These are phyloP conservation scores for Callorhinus ursinus DNA, from an alignment of 2,113 vertebrate genomes.

Conservation along the genomic window DNA sequence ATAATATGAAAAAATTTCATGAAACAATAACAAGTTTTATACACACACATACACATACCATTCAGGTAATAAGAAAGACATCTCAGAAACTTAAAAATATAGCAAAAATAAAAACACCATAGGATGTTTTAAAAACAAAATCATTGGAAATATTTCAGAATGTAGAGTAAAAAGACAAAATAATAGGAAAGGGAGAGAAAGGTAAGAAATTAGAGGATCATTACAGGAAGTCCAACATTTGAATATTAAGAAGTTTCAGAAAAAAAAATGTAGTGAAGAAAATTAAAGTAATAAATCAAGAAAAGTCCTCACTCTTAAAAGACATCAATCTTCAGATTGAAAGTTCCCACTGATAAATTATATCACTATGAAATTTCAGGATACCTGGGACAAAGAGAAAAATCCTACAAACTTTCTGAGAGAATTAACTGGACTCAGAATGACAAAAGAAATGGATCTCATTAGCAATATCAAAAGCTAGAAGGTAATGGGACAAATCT, in stretches of 20 bases:
- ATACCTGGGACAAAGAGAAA: not conserved
- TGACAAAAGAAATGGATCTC: not conserved
- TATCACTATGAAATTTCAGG: not conserved
- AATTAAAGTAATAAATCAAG: conserved; percentile 26
- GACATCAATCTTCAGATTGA: not conserved
- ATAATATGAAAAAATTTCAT: not conserved
- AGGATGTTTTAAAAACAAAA: conserved; percentile 24
- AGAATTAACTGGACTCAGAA: conserved; percentile 2
- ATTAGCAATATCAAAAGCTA: not conserved
- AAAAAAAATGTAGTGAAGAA: not conserved
- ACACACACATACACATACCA: not conserved
- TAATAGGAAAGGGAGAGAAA: not conserved
- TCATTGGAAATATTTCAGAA: not conserved
- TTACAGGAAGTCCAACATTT: not conserved
- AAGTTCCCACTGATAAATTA: not conserved
- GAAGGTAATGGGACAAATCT: not conserved
- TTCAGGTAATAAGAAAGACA: not conserved
- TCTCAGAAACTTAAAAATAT: conserved; percentile 7
- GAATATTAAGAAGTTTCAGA: conserved; percentile 2
- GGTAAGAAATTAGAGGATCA: not conserved
- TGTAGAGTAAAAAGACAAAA: not conserved
- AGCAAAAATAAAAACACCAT: not conserved
- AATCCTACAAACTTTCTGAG: not conserved
- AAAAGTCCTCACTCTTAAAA: not conserved
- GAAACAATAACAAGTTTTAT: not conserved